Evolutionary conservation across 2,888 invertebrate species (phyloP).

Genomic region (Hemicrepidius hirtus): DNA sequence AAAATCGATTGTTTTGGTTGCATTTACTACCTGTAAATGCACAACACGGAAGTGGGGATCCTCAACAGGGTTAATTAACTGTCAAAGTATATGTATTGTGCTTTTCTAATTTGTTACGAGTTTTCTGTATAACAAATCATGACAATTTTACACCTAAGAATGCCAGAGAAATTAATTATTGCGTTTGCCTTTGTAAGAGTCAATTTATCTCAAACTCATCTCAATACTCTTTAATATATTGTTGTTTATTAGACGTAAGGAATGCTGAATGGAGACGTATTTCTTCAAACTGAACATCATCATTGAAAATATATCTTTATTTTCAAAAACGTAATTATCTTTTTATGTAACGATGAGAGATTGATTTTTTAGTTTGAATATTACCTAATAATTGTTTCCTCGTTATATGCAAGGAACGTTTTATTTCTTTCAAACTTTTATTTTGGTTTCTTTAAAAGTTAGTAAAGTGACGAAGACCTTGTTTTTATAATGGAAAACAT

Average conservation of each 20-base stretch:
- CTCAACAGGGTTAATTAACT: constrained; percentile 38
- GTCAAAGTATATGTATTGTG: constrained; percentile 36
- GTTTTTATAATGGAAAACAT: constrained; percentile 11
- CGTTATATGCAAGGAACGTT: no score
- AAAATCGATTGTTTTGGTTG: neutral
- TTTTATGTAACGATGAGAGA: no score
- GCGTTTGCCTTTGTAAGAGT: constrained; percentile 7
- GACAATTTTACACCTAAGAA: constrained; percentile 26
- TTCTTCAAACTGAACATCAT: no score
- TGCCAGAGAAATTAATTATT: constrained; percentile 30
- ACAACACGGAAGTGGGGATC: constrained; percentile 18
- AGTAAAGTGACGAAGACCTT: constrained; percentile 18
- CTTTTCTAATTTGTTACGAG: constrained; percentile 29
- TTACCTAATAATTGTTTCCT: no score
- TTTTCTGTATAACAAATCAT: constrained; percentile 25
- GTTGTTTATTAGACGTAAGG: no score
- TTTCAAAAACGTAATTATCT: no score
- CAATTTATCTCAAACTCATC: no score
- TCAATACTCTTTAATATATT: no score
- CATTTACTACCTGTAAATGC: constrained; percentile 29
- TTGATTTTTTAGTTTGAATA: no score
- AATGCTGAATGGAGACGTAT: no score
- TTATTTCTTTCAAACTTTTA: constrained; percentile 2
- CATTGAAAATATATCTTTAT: no score
- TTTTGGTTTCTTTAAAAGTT: constrained; percentile 10